These are phyloP conservation scores for Poecilus cupreus DNA, from an alignment of 2,888 invertebrate species.

Conservation along the genomic window DNA sequence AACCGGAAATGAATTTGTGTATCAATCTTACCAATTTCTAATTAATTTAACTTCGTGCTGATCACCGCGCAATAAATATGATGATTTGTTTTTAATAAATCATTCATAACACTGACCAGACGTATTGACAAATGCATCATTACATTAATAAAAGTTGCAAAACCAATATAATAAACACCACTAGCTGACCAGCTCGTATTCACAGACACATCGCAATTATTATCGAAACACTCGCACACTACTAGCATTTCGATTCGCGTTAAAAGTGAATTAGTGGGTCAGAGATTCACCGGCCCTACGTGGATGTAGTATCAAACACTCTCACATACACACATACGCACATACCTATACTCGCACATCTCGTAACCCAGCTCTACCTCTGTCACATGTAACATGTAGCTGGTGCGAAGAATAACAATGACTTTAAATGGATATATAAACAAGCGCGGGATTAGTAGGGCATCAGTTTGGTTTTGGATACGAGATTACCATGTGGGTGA, in stretches of 20 bases:
- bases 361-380: too few relatives aligned
- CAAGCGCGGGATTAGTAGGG: background rate
- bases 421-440: slow-evolving; percentile 36
- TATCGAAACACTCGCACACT: slow-evolving; percentile 12
- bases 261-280: slow-evolving; percentile 35
- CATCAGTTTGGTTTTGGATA: background rate
- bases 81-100: too few relatives aligned
- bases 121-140: background rate
- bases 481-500: background rate
- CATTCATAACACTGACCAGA: background rate
- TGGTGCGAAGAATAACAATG: slow-evolving; percentile 11
- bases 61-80: too few relatives aligned
- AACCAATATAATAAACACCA: background rate
- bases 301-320: background rate
- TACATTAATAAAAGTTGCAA: background rate
- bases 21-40: too few relatives aligned
- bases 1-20: too few relatives aligned
- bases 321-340: background rate
- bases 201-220: background rate
- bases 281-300: background rate
- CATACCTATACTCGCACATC: background rate
- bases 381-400: background rate
- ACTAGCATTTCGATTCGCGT: background rate
- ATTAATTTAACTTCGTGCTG: too few relatives aligned
- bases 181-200: slow-evolving; percentile 6